Percentiles rank a stretch among this genome's conserved stretches.
Evolutionary conservation across 2,113 vertebrate genomes (phyloP).

Genomic region (Stegostoma tigrinum): DNA sequence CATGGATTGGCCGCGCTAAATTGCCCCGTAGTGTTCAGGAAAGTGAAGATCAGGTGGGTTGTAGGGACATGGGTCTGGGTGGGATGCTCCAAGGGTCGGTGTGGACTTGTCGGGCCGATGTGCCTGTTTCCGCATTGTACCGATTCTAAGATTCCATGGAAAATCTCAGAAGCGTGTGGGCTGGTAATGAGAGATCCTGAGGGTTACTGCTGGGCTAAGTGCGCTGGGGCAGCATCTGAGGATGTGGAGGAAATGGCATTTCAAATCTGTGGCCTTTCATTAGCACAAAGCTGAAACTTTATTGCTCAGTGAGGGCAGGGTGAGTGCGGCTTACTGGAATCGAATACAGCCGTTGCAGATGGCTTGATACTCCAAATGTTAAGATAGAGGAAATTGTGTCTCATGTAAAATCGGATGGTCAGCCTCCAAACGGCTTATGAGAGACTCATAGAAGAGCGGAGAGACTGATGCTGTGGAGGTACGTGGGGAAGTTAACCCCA

Average conservation of each 20-base stretch:
- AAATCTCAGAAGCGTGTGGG: too few species aligned
- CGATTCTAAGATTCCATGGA: too few species aligned
- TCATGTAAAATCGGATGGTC: too few species aligned
- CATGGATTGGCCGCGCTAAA: too few species aligned
- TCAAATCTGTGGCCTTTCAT: not conserved
- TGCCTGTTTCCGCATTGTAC: too few species aligned
- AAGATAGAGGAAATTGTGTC: not conserved
- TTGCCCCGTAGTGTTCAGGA: too few species aligned
- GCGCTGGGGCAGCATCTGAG: too few species aligned
- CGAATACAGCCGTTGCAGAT: not conserved
- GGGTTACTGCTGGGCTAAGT: not conserved
- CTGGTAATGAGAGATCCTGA: not conserved
- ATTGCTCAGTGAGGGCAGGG: not conserved
- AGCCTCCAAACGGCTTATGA: not conserved
- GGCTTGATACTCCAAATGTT: not conserved
- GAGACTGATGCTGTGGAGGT: not conserved
- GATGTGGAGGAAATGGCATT: not conserved
- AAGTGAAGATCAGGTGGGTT: too few species aligned
- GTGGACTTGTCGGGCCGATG: too few species aligned
- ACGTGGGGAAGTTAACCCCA: not conserved
- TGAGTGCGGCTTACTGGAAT: not conserved
- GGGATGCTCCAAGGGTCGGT: too few species aligned
- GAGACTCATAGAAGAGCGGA: not conserved
- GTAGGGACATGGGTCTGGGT: too few species aligned
- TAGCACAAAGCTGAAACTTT: not conserved